Conservation (phyloP, 2,797 vertebrate species). For the Anguilla marmorata region DNA sequence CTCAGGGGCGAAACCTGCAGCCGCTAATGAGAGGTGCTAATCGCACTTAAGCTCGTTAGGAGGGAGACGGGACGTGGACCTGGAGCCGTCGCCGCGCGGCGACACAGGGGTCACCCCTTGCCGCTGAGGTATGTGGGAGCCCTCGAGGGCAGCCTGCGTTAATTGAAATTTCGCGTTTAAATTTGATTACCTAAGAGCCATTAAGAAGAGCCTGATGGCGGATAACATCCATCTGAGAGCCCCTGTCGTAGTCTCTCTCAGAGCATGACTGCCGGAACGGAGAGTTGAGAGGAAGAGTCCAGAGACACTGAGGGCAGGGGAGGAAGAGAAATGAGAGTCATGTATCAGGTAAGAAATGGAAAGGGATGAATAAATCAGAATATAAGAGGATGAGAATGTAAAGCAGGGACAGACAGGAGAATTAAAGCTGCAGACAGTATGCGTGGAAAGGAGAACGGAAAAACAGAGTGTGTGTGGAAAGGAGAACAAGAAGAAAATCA, state of each 20-base stretch:
- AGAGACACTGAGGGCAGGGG: background rate
- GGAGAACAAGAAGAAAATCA: too few species aligned
- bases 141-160: background rate
- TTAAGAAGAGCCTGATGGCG: background rate
- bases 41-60: background rate
- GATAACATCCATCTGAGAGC: background rate
- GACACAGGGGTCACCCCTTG: background rate
- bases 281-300: background rate
- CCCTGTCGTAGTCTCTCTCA: background rate
- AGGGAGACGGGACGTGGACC: too few species aligned
- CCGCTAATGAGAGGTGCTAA: background rate
- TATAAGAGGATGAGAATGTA: background rate
- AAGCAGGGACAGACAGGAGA: background rate
- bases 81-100: background rate
- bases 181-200: conserved; percentile 3
- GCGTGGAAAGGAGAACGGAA: background rate
- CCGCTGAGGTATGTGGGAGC: background rate
- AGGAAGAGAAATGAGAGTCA: background rate
- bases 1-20: background rate
- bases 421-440: background rate
- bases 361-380: background rate
- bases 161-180: conserved; percentile 13
- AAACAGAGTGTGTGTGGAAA: too few species aligned
- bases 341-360: background rate
- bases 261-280: background rate